phyloP scores from a whole-genome alignment of 2,888 invertebrate species.

The Nesidiocoris tenuis region DNA sequence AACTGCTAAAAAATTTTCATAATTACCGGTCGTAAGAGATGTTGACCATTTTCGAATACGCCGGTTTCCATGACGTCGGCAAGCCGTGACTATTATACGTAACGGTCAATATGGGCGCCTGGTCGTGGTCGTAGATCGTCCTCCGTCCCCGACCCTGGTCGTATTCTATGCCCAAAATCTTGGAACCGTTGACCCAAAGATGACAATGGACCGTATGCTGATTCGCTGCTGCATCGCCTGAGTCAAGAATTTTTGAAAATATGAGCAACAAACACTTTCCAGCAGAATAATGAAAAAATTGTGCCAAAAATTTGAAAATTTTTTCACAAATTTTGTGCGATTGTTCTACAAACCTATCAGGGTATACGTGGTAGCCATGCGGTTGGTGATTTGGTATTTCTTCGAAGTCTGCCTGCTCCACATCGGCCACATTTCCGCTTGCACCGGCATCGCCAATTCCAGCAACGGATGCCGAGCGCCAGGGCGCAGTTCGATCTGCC shows the following conservation, averaged over 20 bases:
- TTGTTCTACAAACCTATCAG: too few species aligned
- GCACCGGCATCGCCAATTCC: conserved; percentile 80
- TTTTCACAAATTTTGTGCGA: too few species aligned
- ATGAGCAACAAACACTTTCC: too few species aligned
- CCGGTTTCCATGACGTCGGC: conserved; percentile 80
- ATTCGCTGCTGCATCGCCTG: conserved; percentile 67
- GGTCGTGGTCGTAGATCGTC: conserved; percentile 76
- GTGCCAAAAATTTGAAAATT: too few species aligned
- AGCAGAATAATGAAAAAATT: too few species aligned
- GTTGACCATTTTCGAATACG: conserved; percentile 76
- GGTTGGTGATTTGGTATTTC: conserved; percentile 74
- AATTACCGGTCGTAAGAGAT: conserved; percentile 78
- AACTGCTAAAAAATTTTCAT: too few species aligned
- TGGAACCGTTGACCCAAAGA: conserved; percentile 74
- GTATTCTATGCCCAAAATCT: conserved; percentile 87
- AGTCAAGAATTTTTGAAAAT: background rate
- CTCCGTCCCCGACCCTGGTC: conserved; percentile 88
- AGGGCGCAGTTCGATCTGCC: conserved; percentile 44
- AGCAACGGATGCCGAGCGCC: conserved; percentile 77
- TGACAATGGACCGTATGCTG: conserved; percentile 70
- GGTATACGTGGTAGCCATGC: conserved; percentile 78
- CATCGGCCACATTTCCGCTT: conserved; percentile 87
- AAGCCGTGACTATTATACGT: conserved; percentile 86
- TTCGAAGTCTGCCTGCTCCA: conserved; percentile 81
- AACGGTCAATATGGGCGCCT: conserved; percentile 76